Evolutionary conservation across 2,797 vertebrate species (phyloP), one percentile per base, ranked within the genome.

Genomic region (Decapterus maruadsi): DNA sequence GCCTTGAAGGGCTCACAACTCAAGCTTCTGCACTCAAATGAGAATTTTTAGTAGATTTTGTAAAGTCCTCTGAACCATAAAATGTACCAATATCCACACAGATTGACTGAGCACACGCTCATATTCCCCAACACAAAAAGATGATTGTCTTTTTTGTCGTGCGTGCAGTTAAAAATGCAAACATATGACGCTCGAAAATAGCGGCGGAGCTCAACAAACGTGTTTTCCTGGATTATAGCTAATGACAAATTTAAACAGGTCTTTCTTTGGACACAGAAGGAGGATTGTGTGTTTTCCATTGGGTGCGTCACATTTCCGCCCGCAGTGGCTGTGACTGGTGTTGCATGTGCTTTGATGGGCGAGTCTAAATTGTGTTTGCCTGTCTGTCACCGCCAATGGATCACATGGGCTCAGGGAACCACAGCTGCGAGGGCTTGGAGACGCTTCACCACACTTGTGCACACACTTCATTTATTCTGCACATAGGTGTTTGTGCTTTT

Each of bases 311-410:
- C 70, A 51, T 87, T 85, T 85, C 80, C 59, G 20, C 72, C 85
- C 51, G 26, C 77, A 61, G 60, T 54, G 78, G 63, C 78, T 84
- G 68, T 57, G 88, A 77, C 79, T 79, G 77, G 72, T 78, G 84
- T 86, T 84, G 83, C 82, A 70, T 87, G 79, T 62, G 77, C 82
- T 89, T 89, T 89, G 88, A 93, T 86, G 89, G 80, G 83, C 74
- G 31, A 84, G 75, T 66, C 90, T 87, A 87, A 91, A 91, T 89
- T 92, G 89, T 87, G 84, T 92, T 91, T 92, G 90, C 86, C 81
- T 86, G 87, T 91, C 87, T 87, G 91, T 93, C 92, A 89, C 82
- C 43, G 38, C 80, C 86, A 78, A 83, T 82, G 84, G 90, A 90
- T 89, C 86, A 88, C 80, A 77, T 69, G 75, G 77, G 54, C 70